These are phyloP conservation scores for Phrynocephalus versicolor DNA, from an alignment of 2,113 vertebrate species.

Conservation along the genomic window DNA sequence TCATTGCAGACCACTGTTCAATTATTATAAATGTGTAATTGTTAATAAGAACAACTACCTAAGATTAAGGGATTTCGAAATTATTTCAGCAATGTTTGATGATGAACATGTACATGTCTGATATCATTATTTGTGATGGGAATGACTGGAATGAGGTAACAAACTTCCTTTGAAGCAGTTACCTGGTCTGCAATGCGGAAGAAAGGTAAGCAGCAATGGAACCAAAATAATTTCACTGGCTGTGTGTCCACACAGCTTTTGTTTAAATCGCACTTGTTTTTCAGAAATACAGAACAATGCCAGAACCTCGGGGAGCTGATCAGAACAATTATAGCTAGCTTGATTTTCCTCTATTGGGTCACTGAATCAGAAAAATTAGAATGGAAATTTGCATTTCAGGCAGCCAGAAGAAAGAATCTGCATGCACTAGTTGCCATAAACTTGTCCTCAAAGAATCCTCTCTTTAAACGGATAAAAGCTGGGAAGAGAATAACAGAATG, in stretches of 20 bases:
- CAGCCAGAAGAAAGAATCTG: not conserved
- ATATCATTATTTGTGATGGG: conserved; percentile 11
- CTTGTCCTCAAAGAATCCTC: not conserved
- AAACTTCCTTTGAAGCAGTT: not conserved
- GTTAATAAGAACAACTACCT: conserved; percentile 41
- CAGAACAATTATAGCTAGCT: not conserved
- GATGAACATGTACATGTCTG: not conserved
- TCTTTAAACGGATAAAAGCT: not conserved
- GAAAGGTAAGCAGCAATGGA: not conserved
- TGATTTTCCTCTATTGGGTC: not conserved
- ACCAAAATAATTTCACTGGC: not conserved
- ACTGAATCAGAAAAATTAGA: not conserved
- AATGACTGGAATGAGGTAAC: not conserved
- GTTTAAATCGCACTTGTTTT: not conserved
- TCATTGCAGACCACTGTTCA: conserved; percentile 16
- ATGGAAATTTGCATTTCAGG: not conserved
- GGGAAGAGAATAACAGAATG: not conserved
- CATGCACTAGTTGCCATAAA: too few relatives aligned
- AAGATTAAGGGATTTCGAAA: conserved; percentile 33
- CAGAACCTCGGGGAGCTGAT: not conserved
- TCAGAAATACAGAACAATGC: not conserved
- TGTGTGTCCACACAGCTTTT: not conserved
- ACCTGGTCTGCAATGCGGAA: not conserved
- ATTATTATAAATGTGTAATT: rapidly evolving
- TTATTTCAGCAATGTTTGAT: too few relatives aligned